Conservation (phyloP, 2,888 invertebrate species). For the Dioctria rufipes region DNA sequence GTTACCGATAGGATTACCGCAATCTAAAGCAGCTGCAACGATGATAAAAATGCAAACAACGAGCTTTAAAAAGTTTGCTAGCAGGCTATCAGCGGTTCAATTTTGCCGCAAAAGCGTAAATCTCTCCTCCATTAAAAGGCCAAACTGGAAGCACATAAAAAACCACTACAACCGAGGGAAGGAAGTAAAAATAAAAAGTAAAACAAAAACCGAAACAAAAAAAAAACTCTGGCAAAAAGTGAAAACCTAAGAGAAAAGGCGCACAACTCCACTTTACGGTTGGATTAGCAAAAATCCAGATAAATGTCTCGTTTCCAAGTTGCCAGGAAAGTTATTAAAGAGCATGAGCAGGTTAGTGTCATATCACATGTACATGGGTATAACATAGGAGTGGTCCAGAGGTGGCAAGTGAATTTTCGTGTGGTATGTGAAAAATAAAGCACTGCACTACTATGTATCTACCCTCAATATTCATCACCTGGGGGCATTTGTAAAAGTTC, state of each 20-base stretch:
- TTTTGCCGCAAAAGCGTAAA: slow-evolving; percentile 38
- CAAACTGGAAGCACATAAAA: background rate
- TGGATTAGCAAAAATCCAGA: slow-evolving; percentile 58
- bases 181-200: no score
- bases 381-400: background rate
- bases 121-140: slow-evolving; percentile 38
- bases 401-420: background rate
- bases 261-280: slow-evolving; percentile 57
- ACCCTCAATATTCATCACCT: slow-evolving; percentile 3
- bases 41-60: slow-evolving; percentile 40
- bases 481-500: background rate
- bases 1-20: slow-evolving; percentile 47
- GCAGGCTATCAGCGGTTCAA: slow-evolving; percentile 24
- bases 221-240: slow-evolving; percentile 43
- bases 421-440: background rate
- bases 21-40: slow-evolving; percentile 38
- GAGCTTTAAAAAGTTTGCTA: slow-evolving; percentile 27
- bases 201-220: background rate
- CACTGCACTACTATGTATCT: background rate
- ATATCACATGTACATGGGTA: background rate
- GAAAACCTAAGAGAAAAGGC: slow-evolving; percentile 43
- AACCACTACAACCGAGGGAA: background rate
- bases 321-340: slow-evolving; percentile 57
- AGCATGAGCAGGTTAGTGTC: slow-evolving; percentile 51
- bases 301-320: slow-evolving; percentile 56